phyloP scores from a whole-genome alignment of 2,113 vertebrate species.

The western clawed frog (Xenopus tropicalis) region UCB_Xtro_10.0 CM004443.2:141760501-141761000 shows the following conservation, averaged over 20 bases:
- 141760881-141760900: not conserved
- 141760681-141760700: not conserved
- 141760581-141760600: slow-evolving; percentile 6
- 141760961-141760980: not conserved
- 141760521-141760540: slow-evolving; percentile 20
- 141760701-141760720: not conserved
- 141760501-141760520: slow-evolving; percentile 3
- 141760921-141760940: not conserved
- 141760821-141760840: not conserved
- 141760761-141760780: not conserved
- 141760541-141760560: slow-evolving; percentile 3
- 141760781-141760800: not conserved
- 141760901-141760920: not conserved
- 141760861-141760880: too few species aligned
- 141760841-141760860: too few species aligned
- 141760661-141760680: not conserved
- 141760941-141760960: too few species aligned
- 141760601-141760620: not conserved
- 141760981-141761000: not conserved
- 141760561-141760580: slow-evolving; percentile 5
- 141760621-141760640: not conserved
- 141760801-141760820: not conserved
- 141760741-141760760: not conserved
- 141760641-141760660: not conserved
- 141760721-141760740: not conserved